These are phyloP conservation scores for Siderastrea radians DNA, from an alignment of 92 coral and sea anemone species.

Conservation along the genomic window DNA sequence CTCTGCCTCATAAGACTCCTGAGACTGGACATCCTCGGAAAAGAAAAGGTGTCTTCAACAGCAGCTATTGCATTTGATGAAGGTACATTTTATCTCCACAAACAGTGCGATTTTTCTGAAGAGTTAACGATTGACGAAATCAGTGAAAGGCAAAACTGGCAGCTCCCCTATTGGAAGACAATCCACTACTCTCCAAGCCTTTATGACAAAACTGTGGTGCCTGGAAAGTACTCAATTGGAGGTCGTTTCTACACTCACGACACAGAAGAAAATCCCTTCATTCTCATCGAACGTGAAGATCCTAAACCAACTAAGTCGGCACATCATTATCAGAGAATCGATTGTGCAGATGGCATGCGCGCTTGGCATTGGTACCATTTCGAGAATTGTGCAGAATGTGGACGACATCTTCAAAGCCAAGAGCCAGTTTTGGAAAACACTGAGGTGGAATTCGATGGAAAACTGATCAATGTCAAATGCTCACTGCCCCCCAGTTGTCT, in stretches of 20 bases:
- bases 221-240: constrained; percentile 43
- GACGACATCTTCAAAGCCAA: constrained; percentile 40
- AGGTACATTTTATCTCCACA: constrained; percentile 8
- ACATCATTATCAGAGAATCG: not conserved
- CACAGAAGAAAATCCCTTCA: constrained; percentile 22
- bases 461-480: constrained; percentile 3
- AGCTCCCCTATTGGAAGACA: constrained; percentile 52
- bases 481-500: constrained; percentile 16
- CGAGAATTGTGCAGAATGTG: constrained; percentile 33
- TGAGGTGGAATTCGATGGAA: not conserved
- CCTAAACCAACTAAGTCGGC: not conserved
- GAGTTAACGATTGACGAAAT: not conserved
- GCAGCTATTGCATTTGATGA: not conserved
- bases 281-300: not conserved
- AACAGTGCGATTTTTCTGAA: not conserved
- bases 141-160: not conserved
- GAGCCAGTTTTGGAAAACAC: constrained; percentile 13
- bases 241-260: constrained; percentile 57
- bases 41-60: not conserved
- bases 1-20: constrained; percentile 58
- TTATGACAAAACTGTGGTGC: constrained; percentile 16
- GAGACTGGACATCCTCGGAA: constrained; percentile 42
- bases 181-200: constrained; percentile 46
- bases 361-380: constrained; percentile 67
- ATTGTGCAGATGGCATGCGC: constrained; percentile 22